Conservation (phyloP, 2,888 invertebrate species). For the Melinaea marsaeus region DNA sequence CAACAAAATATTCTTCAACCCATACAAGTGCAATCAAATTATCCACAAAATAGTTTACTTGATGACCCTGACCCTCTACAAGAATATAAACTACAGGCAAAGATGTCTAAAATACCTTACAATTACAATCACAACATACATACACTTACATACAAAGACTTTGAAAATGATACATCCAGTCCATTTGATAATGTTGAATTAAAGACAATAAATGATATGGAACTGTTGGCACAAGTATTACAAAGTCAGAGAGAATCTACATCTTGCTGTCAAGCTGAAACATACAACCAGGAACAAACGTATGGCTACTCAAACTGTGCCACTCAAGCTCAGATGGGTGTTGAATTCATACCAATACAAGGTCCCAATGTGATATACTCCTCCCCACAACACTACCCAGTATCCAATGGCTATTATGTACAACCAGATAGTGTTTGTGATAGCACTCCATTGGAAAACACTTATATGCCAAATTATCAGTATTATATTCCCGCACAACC, state of each 20-base stretch:
- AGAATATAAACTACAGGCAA: conserved; percentile 56
- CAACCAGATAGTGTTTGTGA: conserved; percentile 49
- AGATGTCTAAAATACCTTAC: conserved; percentile 51
- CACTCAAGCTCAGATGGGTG: conserved; percentile 57
- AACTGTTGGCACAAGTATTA: conserved; percentile 89
- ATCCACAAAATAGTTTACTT: conserved; percentile 56
- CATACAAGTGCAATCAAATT: conserved; percentile 60
- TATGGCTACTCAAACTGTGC: conserved; percentile 55
- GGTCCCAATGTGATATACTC: conserved; percentile 55
- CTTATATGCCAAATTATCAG: conserved; percentile 64
- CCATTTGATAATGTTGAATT: conserved; percentile 96
- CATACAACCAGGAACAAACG: conserved; percentile 46
- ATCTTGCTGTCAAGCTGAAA: conserved; percentile 46
- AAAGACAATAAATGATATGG: conserved; percentile 95
- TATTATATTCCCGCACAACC: conserved; percentile 59
- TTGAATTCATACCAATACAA: conserved; percentile 59
- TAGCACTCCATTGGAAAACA: conserved; percentile 48
- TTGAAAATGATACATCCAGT: conserved; percentile 94
- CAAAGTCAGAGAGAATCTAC: conserved; percentile 62
- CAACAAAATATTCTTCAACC: conserved; percentile 66
- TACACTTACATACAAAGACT: conserved; percentile 82
- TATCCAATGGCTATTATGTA: conserved; percentile 60
- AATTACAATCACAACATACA: conserved; percentile 60
- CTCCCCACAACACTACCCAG: conserved; percentile 58
- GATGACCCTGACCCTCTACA: conserved; percentile 71